Conservation (phyloP, 1,140 invertebrate genomes). For the Drosophila cardini region DNA sequence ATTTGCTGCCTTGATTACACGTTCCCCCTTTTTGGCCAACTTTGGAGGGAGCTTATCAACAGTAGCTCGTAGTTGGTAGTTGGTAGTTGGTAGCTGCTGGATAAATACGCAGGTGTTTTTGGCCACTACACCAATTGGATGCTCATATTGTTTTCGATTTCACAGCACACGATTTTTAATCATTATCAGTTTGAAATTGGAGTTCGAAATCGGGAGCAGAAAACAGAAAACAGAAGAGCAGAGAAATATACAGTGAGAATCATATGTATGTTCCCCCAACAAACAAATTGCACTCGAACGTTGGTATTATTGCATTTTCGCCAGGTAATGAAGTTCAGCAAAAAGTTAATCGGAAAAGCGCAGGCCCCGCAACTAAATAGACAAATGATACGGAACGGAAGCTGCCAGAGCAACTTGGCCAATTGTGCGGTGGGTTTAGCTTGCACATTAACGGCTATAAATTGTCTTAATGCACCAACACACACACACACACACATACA, state of each 20-base stretch:
- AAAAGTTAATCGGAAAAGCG: constrained; percentile 82
- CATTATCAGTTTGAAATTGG: constrained; percentile 59
- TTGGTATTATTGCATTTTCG: constrained; percentile 74
- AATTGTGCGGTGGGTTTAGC: constrained; percentile 77
- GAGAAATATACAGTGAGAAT: constrained; percentile 18
- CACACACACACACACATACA: constrained; percentile 39
- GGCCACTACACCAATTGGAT: constrained; percentile 70
- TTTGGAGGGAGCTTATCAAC: constrained; percentile 53
- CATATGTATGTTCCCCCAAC: constrained; percentile 57
- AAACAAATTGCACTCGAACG: constrained; percentile 58
- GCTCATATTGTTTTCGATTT: constrained; percentile 74
- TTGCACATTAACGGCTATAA: constrained; percentile 84
- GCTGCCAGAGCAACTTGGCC: constrained; percentile 64
- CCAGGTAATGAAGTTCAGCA: constrained; percentile 81
- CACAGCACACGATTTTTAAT: constrained; percentile 76
- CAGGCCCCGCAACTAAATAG: constrained; percentile 79
- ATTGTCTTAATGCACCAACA: constrained; percentile 78
- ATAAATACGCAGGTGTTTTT: constrained; percentile 62
- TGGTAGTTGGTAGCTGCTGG: constrained; percentile 11
- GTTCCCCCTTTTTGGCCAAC: constrained; percentile 35
- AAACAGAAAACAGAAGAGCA: constrained; percentile 15
- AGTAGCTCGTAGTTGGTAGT: constrained; percentile 36
- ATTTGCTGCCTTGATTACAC: constrained; percentile 60
- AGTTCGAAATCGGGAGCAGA: not conserved
- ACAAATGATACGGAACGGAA: constrained; percentile 84